Base-by-base conservation (phyloP, 30 jellyfish, hydroid and myxozoan species). In the Sanderia malayensis region DNA sequence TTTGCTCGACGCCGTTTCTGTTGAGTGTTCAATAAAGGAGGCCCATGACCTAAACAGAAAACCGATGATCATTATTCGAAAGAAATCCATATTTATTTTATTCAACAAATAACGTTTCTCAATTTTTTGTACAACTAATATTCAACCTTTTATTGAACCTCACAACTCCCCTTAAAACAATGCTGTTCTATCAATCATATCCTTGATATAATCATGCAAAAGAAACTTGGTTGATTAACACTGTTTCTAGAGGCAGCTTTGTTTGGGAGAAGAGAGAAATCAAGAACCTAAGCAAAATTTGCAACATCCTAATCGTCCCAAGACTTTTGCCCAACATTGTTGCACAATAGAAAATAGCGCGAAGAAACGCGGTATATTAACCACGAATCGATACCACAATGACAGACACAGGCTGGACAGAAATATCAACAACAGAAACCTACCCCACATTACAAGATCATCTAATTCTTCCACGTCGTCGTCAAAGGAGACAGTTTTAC, bases 371-470 rank as follows among this genome's bases (percentile, higher is more conserved):
- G 55, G 55, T 8, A 8, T 41, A 8, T 6, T 41, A 22, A 6
- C 25, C 2, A 0, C 53, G 31, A 2, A 27, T 22, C 25, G 13
- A 47, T 28, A 18, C 32, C 10, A 24, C 77, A 22, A 27, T 21
- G 52, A 44, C 9, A n/a, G 24, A 23, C 19, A 46, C 20, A 44
- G 33, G 11, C 4, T 44, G 31, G 22, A 17, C 17, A 2, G 13
- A 46, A 2, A 45, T 1, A 23, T 8, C 8, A 20, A n/a, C 29
- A 19, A 28, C 21, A n/a, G 1, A 2, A 4, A 24, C 90, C 59
- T 44, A 83, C 95, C 95, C 95, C 95, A 83, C 61, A 74, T 58
- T 0, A 70, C 82, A 32, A 83, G 47, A 62, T 83, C 71, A 26
- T 83, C 82, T 15, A 83, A 24, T 55, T 83, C 95, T 23, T 83